A percentile compares a stretch with the other conserved stretches of the same genome.
Evolutionary conservation across 2,797 vertebrate species (phyloP).

Genomic region (Pipistrellus pygmaeus): DNA sequence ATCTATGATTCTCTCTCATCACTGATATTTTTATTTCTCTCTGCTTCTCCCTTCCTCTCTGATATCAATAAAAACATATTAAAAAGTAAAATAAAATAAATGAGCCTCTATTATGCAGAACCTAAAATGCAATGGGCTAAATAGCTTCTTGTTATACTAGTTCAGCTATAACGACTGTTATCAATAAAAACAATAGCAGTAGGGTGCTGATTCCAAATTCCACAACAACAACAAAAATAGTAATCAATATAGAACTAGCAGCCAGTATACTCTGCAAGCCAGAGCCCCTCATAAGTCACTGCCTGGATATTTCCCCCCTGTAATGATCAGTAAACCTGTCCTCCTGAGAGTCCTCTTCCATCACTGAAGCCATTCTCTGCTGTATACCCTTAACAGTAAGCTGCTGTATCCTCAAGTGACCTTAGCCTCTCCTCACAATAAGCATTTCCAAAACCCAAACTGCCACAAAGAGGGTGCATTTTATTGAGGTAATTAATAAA

Average conservation of each 20-base stretch:
- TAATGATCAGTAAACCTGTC: neutral
- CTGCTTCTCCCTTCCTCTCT: too few species aligned
- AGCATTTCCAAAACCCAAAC: neutral
- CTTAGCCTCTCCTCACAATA: neutral
- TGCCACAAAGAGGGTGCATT: neutral
- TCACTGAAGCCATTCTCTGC: neutral
- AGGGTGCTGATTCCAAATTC: neutral
- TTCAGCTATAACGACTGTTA: neutral
- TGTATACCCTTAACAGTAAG: neutral
- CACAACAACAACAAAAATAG: neutral
- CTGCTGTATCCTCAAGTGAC: neutral
- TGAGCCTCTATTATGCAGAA: neutral
- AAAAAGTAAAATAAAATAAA: neutral
- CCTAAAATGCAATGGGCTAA: neutral
- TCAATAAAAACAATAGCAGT: neutral
- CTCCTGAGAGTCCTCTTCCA: neutral
- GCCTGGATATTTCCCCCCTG: neutral
- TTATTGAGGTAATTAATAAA: slow-evolving; percentile 14
- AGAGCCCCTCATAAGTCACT: neutral
- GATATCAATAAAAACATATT: too few species aligned
- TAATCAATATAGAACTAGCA: neutral
- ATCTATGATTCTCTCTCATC: too few species aligned
- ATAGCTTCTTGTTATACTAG: neutral
- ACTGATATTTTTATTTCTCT: too few species aligned
- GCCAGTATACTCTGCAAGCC: neutral